Evolutionary conservation across 2,113 vertebrate genomes (phyloP), one percentile per base, ranked within the genome.

Genomic region (Myiozetetes cayanensis): DNA sequence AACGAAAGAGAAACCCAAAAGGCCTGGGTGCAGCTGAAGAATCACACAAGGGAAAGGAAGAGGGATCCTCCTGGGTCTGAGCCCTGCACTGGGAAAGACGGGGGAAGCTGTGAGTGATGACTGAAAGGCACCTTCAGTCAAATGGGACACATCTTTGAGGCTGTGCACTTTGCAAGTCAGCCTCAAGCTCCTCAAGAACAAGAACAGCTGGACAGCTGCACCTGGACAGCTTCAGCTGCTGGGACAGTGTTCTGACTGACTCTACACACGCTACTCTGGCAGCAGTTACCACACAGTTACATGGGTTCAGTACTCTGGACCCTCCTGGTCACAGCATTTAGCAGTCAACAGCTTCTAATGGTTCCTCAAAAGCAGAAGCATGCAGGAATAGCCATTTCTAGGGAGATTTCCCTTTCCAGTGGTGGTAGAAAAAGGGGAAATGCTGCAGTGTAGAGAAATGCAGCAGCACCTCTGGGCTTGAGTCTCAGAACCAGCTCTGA

Each of bases 11-110:
- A 90, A 96, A 82, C 63, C 50, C 89, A 4, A 30, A 79, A 91
- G 74, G 78, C 70, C 58, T 73, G 87, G 23, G 78, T 55, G 73
- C 84, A 94, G 84, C 86, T 74, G 58, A 93, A 68, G 49, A 59
- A 85, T 30, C 52, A 6, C 39, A 49, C 1, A 50, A 72, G 47
- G 56, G 33, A 56, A 65, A 63, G 65, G 59, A 85, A 53, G 25
- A 67, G 2, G 3, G 85, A 80, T 20, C 17, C 0, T 0, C 17
- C 6, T 1, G 15, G 39, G 70, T 73, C 55, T 37, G 22, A 65
- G 65, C 19, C 6, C 50, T 19, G 35, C 10, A 8, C 55, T 15
- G 17, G 46, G 14, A 55, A 75, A 31, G 41, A 28, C 8, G 21
- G 11, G 43, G 24, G 17, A 63, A 18, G 39, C 47, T 30, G 15